phyloP scores from a whole-genome alignment of 2,888 invertebrate genomes.

The Morpho helenor region DNA sequence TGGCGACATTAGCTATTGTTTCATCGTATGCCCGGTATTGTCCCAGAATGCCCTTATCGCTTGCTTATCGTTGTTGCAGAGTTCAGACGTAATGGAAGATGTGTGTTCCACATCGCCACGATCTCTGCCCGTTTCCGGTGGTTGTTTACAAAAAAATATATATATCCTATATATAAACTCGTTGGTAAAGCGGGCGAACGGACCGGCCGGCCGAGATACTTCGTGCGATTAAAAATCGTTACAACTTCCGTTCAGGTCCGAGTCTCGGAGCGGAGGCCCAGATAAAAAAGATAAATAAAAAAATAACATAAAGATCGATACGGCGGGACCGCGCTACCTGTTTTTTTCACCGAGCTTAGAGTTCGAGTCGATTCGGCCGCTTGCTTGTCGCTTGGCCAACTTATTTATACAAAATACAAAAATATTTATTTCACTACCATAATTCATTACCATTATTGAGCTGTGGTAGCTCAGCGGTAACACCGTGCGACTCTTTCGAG shows the following conservation, averaged over 20 bases:
- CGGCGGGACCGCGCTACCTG: slow-evolving; percentile 74
- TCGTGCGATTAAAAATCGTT: slow-evolving; percentile 77
- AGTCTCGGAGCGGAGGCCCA: slow-evolving; percentile 60
- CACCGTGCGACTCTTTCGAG: no score
- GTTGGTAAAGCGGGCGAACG: slow-evolving; percentile 58
- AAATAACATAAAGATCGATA: slow-evolving; percentile 76
- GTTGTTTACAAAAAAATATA: slow-evolving; percentile 69
- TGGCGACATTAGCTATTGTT: slow-evolving; percentile 13
- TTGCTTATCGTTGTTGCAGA: slow-evolving; percentile 62
- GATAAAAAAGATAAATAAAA: slow-evolving; percentile 77
- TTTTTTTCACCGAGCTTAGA: slow-evolving; percentile 62
- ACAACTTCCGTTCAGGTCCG: slow-evolving; percentile 75
- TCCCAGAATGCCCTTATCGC: slow-evolving; percentile 44
- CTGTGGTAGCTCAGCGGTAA: no score
- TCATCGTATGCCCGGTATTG: slow-evolving; percentile 34
- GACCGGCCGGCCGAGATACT: slow-evolving; percentile 69
- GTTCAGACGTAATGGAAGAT: slow-evolving; percentile 72
- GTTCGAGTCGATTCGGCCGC: slow-evolving; percentile 48
- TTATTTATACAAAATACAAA: slow-evolving; percentile 20
- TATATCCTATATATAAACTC: slow-evolving; percentile 53
- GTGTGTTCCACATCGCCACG: slow-evolving; percentile 67
- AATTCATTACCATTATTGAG: no score
- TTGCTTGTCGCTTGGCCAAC: slow-evolving; percentile 33
- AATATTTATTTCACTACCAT: no score
- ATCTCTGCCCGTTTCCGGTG: slow-evolving; percentile 72